Evolutionary conservation across 2,888 invertebrate genomes (phyloP).

Genomic region (Dryobotodes eremita): DNA sequence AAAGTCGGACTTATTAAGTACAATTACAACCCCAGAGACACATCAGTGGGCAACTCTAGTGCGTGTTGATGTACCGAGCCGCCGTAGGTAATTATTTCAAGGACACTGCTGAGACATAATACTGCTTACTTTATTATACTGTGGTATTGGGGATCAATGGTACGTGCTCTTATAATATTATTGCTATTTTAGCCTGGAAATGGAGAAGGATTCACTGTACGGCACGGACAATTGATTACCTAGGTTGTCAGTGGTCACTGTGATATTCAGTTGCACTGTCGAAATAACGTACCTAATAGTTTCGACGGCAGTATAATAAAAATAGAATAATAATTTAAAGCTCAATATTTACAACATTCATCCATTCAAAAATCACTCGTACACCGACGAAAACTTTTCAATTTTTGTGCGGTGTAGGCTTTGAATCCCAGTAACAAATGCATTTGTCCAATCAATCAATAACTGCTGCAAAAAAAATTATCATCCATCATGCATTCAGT

Average conservation of each 20-base stretch:
- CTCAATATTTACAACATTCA: neutral
- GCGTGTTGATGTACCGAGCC: too few relatives aligned
- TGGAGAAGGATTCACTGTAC: neutral
- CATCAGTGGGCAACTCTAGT: too few relatives aligned
- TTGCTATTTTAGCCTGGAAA: neutral
- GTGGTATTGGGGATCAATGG: too few relatives aligned
- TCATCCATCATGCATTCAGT: constrained; percentile 23
- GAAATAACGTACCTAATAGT: neutral
- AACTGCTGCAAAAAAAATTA: neutral
- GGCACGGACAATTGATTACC: too few relatives aligned
- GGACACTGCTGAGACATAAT: too few relatives aligned
- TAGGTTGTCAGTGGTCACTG: neutral
- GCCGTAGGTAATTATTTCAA: too few relatives aligned
- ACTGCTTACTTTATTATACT: too few relatives aligned
- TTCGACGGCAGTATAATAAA: neutral
- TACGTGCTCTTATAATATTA: neutral
- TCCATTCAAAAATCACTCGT: neutral
- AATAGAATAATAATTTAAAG: neutral
- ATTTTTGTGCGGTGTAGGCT: neutral
- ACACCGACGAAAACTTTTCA: neutral
- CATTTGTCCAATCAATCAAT: constrained; percentile 6
- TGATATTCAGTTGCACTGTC: neutral
- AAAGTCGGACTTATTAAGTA: too few relatives aligned
- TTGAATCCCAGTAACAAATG: too few relatives aligned
- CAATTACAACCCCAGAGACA: too few relatives aligned